Percentiles rank a stretch among this genome's conserved stretches.
Conservation (phyloP, 1,140 invertebrate species). For the Meteorus sp. region DNA sequence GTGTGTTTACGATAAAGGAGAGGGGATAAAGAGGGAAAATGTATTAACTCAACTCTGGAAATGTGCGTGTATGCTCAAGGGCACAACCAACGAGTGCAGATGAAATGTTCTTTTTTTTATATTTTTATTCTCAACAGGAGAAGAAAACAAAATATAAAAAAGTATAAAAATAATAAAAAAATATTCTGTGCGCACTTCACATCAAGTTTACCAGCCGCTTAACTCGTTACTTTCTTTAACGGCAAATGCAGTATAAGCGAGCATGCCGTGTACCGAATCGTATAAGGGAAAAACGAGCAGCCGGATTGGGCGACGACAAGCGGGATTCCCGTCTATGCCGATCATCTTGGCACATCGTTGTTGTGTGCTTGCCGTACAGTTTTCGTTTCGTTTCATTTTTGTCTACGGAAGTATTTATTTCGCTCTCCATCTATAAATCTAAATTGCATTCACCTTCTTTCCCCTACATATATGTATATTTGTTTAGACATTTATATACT, state of each 20-base stretch:
- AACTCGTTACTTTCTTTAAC: slow-evolving; percentile 23
- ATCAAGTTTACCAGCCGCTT: slow-evolving; percentile 24
- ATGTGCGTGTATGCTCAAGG: slow-evolving; percentile 13
- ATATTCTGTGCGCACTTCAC: background rate
- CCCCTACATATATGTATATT: slow-evolving; percentile 1
- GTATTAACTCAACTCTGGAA: slow-evolving; percentile 2
- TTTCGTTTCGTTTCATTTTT: background rate
- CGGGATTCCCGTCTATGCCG: slow-evolving; percentile 46
- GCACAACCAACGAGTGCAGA: slow-evolving; percentile 11
- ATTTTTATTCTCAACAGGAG: no score
- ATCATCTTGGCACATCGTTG: background rate
- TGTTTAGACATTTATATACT: background rate
- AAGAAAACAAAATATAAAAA: slow-evolving; percentile 5
- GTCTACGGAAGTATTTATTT: slow-evolving; percentile 11
- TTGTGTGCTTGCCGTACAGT: slow-evolving; percentile 4
- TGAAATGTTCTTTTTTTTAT: slow-evolving; percentile 8
- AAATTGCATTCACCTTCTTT: no score
- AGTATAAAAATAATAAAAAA: background rate
- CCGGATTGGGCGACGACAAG: slow-evolving; percentile 48
- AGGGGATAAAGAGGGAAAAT: background rate
- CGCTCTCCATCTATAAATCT: no score
- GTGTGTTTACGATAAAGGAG: slow-evolving; percentile 2
- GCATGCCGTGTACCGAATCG: slow-evolving; percentile 40
- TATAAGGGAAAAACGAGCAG: slow-evolving; percentile 51
- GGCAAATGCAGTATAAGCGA: slow-evolving; percentile 18